Evolutionary conservation across 2,888 invertebrate species (phyloP).

Genomic region (Stictocephala bisonia): DNA sequence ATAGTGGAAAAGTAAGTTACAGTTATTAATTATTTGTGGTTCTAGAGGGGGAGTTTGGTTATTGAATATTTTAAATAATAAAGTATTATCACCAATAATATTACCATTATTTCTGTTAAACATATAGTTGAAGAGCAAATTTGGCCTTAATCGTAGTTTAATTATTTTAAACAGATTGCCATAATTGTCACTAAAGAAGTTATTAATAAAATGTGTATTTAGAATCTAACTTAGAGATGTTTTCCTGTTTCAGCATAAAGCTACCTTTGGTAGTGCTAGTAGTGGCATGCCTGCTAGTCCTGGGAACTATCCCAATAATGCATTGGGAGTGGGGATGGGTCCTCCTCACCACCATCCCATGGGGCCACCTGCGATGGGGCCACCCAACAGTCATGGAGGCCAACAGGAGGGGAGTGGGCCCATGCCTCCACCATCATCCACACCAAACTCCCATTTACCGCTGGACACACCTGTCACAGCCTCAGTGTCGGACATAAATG

Average conservation of each 20-base stretch:
- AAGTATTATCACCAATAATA: too few relatives aligned
- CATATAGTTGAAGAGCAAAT: too few relatives aligned
- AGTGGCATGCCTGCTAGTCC: conserved; percentile 72
- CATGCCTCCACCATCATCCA: conserved; percentile 60
- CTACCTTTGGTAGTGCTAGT: conserved; percentile 68
- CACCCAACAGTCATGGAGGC: conserved; percentile 68
- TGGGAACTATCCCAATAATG: conserved; percentile 61
- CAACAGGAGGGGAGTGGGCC: conserved; percentile 63
- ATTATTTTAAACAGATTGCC: too few relatives aligned
- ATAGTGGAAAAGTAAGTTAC: too few relatives aligned
- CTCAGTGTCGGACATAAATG: conserved; percentile 66
- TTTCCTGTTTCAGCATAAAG: conserved; percentile 71
- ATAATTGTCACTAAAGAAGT: too few relatives aligned
- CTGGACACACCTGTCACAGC: conserved; percentile 68
- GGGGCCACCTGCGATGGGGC: conserved; percentile 72
- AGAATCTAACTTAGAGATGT: conserved; percentile 57
- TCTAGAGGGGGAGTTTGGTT: too few relatives aligned
- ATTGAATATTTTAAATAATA: too few relatives aligned
- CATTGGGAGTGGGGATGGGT: conserved; percentile 63
- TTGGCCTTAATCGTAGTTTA: too few relatives aligned
- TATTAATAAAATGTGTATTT: background rate
- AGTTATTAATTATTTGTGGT: too few relatives aligned
- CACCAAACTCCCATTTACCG: conserved; percentile 60
- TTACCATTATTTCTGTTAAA: too few relatives aligned
- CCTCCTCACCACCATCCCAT: conserved; percentile 65